These are phyloP conservation scores for Torymus tubicola DNA, from an alignment of 2,888 invertebrate species.

Conservation along the genomic window DNA sequence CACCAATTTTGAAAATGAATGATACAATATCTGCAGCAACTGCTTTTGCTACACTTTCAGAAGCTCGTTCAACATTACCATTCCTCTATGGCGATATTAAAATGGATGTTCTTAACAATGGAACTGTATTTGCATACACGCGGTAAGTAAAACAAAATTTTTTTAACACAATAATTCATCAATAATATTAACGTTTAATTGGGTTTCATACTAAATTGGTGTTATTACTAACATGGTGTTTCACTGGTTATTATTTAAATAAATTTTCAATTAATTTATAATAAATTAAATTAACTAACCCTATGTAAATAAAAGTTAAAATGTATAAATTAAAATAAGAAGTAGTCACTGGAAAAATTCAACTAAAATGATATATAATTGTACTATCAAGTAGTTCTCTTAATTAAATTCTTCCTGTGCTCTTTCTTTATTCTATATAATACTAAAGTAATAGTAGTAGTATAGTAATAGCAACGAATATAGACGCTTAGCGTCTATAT, in stretches of 20 bases:
- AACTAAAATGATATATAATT: not conserved
- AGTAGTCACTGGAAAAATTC: no score
- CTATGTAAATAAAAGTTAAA: no score
- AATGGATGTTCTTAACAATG: constrained; percentile 75
- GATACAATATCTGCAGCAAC: constrained; percentile 72
- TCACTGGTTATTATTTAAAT: no score
- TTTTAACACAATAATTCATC: constrained; percentile 3
- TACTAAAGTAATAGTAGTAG: not conserved
- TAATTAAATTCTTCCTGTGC: not conserved
- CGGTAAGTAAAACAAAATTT: constrained; percentile 78
- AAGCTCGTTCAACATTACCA: constrained; percentile 78
- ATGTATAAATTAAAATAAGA: no score
- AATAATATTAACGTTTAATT: not conserved
- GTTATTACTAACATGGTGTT: no score
- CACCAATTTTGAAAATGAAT: constrained; percentile 79
- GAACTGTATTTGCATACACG: constrained; percentile 82
- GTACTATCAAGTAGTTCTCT: constrained; percentile 2
- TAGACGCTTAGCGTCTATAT: no score
- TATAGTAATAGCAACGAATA: no score
- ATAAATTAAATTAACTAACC: no score
- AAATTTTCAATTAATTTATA: no score
- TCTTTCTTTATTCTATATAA: constrained; percentile 17
- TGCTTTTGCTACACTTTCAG: constrained; percentile 74
- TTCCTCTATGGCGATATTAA: constrained; percentile 81
- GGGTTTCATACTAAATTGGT: not conserved